phyloP scores from a whole-genome alignment of 2,113 vertebrate genomes.

The Columba janthina region DNA sequence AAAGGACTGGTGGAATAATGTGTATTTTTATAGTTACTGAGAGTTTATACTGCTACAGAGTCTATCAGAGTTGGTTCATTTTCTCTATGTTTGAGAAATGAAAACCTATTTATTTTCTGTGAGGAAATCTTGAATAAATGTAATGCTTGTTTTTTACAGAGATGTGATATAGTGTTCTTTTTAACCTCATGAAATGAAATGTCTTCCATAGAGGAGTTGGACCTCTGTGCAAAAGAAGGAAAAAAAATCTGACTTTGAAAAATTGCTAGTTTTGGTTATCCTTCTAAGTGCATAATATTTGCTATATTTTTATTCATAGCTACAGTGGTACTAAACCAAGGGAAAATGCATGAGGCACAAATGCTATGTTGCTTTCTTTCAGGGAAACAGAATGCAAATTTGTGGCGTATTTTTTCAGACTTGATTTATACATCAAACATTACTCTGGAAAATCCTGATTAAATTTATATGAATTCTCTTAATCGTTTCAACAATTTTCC shows the following conservation, averaged over 20 bases:
- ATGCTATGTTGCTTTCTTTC: background rate
- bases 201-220: background rate
- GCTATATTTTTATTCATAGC: background rate
- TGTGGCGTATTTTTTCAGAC: background rate
- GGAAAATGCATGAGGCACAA: background rate
- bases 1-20: background rate
- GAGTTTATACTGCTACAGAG: background rate
- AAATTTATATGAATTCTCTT: background rate
- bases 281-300: background rate
- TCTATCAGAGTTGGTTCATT: background rate
- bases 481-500: background rate
- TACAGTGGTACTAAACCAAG: background rate
- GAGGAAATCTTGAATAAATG: background rate
- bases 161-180: background rate
- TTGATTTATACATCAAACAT: conserved; percentile 9
- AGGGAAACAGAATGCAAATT: background rate
- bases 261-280: background rate
- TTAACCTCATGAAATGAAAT: background rate
- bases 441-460: background rate
- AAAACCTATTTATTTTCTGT: background rate
- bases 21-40: background rate
- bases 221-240: background rate
- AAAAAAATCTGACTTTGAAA: background rate
- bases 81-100: background rate
- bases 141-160: background rate